Evolutionary conservation across 2,797 vertebrate species (phyloP), one percentile per base, ranked within the genome.

Genomic region (Miichthys miiuy): DNA sequence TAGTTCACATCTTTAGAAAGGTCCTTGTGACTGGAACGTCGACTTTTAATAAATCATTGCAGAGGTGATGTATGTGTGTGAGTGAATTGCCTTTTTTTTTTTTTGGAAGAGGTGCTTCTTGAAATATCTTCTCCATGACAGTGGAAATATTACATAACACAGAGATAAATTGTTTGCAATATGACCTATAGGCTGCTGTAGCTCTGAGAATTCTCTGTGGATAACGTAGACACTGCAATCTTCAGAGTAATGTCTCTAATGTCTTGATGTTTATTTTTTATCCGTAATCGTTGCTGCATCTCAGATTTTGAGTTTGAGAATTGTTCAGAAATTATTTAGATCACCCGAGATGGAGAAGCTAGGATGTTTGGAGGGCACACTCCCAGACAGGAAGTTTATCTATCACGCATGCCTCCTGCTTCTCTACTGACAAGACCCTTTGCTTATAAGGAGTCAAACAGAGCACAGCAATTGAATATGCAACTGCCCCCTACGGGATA

Each of bases 311-410:
- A 78, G 75, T 88, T 86, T 85, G 18, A 82, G 84, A 88, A 80
- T 75, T 77, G 65, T 78, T 83, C 23, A 47, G 70, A 87, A 89
- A 90, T 88, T 82, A 73, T 91, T 94, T 81, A 79, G 90, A 89
- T 89, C 12, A 72, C 83, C 84, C 55, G 21, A 77, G 87, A 88
- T 88, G 79, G 79, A 46, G 21, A 80, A 77, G 70, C 76, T 70
- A 75, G 69, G 64, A 90, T 88, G 80, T 85, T 91, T 91, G 69
- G 75, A 75, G 85, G 83, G 80, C 92, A 88, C 86, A 89, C 92
- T 91, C 90, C 88, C 88, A 85, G 85, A 89, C 93, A 94, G 94
- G 94, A 95, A 95, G 95, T 95, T 94, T 94, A 94, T 93, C 87
- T 87, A 84, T 91, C 91, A 90, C 72, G 90, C 91, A 93, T 92